Evolutionary conservation across 2,888 invertebrate species (phyloP), one percentile per base, ranked within the genome.

Genomic region (Zygothrica quintamaculata): DNA sequence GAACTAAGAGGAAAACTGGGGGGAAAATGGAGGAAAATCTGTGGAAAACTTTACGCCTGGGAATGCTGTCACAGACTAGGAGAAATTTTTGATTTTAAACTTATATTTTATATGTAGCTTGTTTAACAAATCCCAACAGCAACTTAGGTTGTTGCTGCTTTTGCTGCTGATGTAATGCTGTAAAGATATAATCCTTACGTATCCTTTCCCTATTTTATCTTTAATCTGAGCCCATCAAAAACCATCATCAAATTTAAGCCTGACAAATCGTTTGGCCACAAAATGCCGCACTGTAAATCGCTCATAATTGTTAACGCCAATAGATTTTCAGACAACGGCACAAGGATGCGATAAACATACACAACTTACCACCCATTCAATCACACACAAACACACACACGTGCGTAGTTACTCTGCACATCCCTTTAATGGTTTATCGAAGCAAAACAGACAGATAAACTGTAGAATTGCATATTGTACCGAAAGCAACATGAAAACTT

Each of bases 301-400:
- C 43, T 59, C 74, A 70, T 64, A 84, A 80, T 74, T 84, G 71
- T 71, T 65, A 74, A 58, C 48, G 65, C 59, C 71, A 71, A 74
- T 84, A 61, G 80, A 84, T 80, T 68, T 43, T n/a, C 40, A 11
- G 18, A 36, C n/a, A n/a, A n/a, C n/a, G 33, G 13, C 33, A 11
- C 50, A 70, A 34, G 47, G 56, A 50, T 47, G 43, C 42, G 47
- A 12, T 44, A 55, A 46, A 44, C 53, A 44, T 8, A 8, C 12
- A 7, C 13, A n/a, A 47, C 40, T 40, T 34, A 42, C 48, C 36
- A 11, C 31, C 7, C 3, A n/a, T n/a, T n/a, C n/a, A n/a, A n/a
- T 18, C n/a, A 13, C 31, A 22, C 13, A 11, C 12, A n/a, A 22
- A 3, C 6, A 13, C 13, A 7, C n/a, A 25, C n/a, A n/a, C n/a